Conservation (phyloP, 2,888 invertebrate genomes). For the Isotomurus palustris region DNA sequence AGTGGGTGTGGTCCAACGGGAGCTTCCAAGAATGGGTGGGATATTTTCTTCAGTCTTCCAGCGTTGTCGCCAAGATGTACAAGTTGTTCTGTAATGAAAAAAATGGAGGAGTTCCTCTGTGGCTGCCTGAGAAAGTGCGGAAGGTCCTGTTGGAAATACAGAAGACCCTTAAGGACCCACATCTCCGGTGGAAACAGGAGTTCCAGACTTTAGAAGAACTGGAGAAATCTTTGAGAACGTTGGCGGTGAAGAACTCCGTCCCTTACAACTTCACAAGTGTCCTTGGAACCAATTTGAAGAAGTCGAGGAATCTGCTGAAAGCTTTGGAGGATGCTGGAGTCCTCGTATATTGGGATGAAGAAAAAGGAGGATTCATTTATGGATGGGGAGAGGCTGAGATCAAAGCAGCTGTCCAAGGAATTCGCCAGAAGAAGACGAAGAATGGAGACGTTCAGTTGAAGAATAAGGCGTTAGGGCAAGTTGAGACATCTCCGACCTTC, state of each 20-base stretch:
- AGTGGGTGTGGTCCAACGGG: neutral
- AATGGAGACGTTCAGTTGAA: neutral
- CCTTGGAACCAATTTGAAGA: neutral
- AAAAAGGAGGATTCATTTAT: neutral
- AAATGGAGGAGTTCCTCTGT: neutral
- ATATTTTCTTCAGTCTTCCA: neutral
- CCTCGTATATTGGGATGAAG: neutral
- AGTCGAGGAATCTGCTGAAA: neutral
- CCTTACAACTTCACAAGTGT: neutral
- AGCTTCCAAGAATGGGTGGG: neutral
- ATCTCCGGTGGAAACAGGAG: neutral
- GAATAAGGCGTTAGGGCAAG: neutral
- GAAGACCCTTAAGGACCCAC: neutral
- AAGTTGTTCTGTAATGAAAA: neutral
- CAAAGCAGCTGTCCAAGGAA: neutral
- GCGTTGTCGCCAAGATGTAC: neutral
- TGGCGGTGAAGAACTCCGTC: neutral
- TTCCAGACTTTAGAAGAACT: neutral
- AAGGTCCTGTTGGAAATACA: neutral
- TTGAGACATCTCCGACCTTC: neutral
- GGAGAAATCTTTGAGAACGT: neutral
- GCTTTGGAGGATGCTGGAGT: neutral
- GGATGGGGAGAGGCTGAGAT: neutral
- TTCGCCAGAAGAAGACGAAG: neutral
- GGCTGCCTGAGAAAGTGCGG: neutral